These are phyloP conservation scores for Lytechinus pictus DNA, from an alignment of 35 echinoderm and acorn worm species.

Conservation along the genomic window DNA sequence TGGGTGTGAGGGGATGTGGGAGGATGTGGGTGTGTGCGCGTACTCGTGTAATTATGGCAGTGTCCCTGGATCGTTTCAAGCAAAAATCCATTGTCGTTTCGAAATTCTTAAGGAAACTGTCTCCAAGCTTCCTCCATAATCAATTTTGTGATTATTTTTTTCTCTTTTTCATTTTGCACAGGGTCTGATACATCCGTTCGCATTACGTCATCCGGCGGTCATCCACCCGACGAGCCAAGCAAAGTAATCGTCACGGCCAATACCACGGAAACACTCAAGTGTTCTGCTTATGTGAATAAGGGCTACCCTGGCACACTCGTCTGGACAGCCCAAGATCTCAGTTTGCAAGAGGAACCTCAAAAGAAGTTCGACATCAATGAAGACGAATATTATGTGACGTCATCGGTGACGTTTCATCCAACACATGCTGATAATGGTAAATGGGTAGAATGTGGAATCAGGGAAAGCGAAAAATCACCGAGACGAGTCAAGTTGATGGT, in stretches of 20 bases:
- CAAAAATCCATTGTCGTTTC: too few relatives aligned
- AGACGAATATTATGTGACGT: neutral
- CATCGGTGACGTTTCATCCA: neutral
- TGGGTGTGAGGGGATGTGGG: too few relatives aligned
- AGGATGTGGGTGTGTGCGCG: too few relatives aligned
- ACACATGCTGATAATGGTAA: neutral
- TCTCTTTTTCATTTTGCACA: neutral
- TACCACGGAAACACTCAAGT: neutral
- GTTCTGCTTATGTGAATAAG: neutral
- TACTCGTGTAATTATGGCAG: too few relatives aligned
- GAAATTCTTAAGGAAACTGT: too few relatives aligned
- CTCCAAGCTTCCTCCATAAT: too few relatives aligned
- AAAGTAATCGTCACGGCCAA: neutral
- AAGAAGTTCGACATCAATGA: neutral
- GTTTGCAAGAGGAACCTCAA: neutral
- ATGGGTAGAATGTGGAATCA: neutral
- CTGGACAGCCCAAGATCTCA: neutral
- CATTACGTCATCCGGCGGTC: neutral
- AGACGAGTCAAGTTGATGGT: neutral
- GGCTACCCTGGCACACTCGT: neutral
- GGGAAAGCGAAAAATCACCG: neutral
- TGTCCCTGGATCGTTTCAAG: too few relatives aligned
- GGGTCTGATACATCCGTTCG: neutral
- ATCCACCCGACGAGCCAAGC: neutral
- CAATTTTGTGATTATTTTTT: neutral